These are phyloP conservation scores for Crocodylus rhombifer DNA, from an alignment of 2,797 vertebrate genomes.

Conservation along the genomic window DNA sequence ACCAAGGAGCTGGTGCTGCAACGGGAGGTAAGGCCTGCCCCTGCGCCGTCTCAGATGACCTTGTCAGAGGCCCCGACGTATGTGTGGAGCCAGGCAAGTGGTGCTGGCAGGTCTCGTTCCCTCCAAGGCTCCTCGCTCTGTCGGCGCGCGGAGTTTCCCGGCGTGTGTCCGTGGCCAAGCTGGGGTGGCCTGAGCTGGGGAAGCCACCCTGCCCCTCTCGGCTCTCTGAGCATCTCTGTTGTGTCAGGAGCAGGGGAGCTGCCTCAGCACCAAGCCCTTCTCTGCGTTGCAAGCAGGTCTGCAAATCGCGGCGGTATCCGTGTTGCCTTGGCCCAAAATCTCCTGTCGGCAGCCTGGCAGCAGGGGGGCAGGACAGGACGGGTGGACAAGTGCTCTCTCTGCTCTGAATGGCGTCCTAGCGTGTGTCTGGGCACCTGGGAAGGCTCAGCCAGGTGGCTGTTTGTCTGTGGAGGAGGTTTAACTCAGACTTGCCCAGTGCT, in stretches of 20 bases:
- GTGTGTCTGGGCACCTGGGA: not conserved
- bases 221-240: no score
- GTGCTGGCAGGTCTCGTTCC: not conserved
- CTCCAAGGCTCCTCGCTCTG: not conserved
- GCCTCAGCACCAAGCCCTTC: rapidly evolving
- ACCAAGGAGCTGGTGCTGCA: slow-evolving; percentile 98
- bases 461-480: not conserved
- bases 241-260: no score
- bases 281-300: rapidly evolving
- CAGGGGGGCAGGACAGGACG: no score
- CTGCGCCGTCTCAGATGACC: not conserved
- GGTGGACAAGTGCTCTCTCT: not conserved
- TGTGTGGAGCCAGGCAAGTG: no score
- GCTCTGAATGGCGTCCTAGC: no score
- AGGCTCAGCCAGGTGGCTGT: not conserved
- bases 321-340: no score
- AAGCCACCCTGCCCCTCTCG: not conserved
- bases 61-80: not conserved
- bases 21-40: slow-evolving; percentile 87
- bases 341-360: not conserved
- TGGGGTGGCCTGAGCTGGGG: not conserved
- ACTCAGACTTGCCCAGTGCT: not conserved
- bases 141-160: no score
- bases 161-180: rapidly evolving
- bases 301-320: rapidly evolving